These are phyloP conservation scores for Takifugu bimaculatus DNA, from an alignment of 2,113 vertebrate genomes.

Conservation along the genomic window DNA sequence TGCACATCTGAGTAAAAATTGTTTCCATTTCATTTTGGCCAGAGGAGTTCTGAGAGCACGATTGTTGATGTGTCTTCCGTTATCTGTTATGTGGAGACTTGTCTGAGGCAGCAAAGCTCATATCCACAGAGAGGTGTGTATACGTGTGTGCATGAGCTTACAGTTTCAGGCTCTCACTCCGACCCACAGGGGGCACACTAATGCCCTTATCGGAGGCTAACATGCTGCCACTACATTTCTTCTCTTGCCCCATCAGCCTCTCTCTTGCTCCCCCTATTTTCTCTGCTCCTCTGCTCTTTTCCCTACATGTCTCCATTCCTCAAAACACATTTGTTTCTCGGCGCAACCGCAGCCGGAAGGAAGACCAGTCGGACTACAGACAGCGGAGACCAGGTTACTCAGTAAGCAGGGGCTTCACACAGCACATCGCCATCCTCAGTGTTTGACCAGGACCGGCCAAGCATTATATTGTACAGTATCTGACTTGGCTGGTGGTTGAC, in stretches of 20 bases:
- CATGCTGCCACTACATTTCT: slow-evolving; percentile 63
- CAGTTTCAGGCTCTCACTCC: slow-evolving; percentile 50
- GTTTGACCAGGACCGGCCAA: slow-evolving; percentile 25
- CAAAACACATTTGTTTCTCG: slow-evolving; percentile 35
- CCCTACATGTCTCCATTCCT: slow-evolving; percentile 21
- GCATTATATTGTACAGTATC: slow-evolving; percentile 33
- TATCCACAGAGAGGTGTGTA: slow-evolving; percentile 50
- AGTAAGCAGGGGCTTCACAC: slow-evolving; percentile 35
- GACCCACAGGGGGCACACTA: slow-evolving; percentile 75
- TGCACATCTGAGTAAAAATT: too few species aligned
- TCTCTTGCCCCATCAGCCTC: slow-evolving; percentile 42
- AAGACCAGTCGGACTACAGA: slow-evolving; percentile 35
- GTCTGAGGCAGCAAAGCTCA: slow-evolving; percentile 57
- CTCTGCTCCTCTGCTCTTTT: slow-evolving; percentile 24
- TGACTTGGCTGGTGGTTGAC: slow-evolving; percentile 46
- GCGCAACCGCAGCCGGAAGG: slow-evolving; percentile 41
- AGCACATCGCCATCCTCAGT: slow-evolving; percentile 16
- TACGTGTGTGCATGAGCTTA: slow-evolving; percentile 14
- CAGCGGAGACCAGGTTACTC: slow-evolving; percentile 11
- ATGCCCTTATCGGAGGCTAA: slow-evolving; percentile 75
- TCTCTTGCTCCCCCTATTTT: slow-evolving; percentile 11
- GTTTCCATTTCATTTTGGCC: slow-evolving; percentile 30
- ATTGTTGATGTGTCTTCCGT: slow-evolving; percentile 48
- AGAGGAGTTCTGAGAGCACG: slow-evolving; percentile 39
- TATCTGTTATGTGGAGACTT: slow-evolving; percentile 57